These are phyloP conservation scores for Hydriomena furcata DNA, from an alignment of 2,888 invertebrate genomes.

Conservation along the genomic window DNA sequence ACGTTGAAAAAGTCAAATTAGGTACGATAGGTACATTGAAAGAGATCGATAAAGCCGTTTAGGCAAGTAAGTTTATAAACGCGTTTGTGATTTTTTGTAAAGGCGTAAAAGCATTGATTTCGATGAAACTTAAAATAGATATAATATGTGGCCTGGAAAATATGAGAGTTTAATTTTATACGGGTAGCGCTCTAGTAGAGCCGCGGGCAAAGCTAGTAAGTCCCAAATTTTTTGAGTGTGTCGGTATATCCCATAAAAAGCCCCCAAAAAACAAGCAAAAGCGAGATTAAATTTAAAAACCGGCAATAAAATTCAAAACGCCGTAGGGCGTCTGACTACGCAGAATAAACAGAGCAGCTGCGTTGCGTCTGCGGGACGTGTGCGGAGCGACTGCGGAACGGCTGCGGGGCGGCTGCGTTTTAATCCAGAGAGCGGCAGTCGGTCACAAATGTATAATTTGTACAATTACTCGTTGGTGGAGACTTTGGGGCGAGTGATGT, in stretches of 20 bases:
- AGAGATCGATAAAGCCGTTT: too few relatives aligned
- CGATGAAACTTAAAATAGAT: too few relatives aligned
- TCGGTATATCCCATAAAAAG: constrained; percentile 31
- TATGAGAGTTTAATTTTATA: too few relatives aligned
- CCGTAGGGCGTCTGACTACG: constrained; percentile 30
- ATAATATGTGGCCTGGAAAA: too few relatives aligned
- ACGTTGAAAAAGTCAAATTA: too few relatives aligned
- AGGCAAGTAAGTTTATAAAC: too few relatives aligned
- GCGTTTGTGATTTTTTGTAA: too few relatives aligned
- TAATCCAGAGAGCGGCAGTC: constrained; percentile 63
- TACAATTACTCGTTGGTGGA: constrained; percentile 73
- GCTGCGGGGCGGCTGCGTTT: constrained; percentile 48
- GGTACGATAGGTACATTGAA: too few relatives aligned
- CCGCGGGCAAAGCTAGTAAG: too few relatives aligned
- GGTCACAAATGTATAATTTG: constrained; percentile 81
- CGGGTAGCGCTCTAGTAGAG: too few relatives aligned
- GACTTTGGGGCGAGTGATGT: constrained; percentile 47
- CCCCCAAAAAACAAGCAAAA: constrained; percentile 32
- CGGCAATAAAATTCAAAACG: constrained; percentile 27
- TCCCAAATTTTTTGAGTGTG: too few relatives aligned
- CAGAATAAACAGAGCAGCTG: constrained; percentile 39
- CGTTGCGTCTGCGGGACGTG: constrained; percentile 35
- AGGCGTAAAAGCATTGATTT: too few relatives aligned
- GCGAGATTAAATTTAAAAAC: constrained; percentile 33
- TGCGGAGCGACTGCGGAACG: constrained; percentile 18